A percentile compares a stretch with the other conserved stretches of the same genome.
Conservation (phyloP, 2,113 vertebrate genomes). For the Psilopogon haemacephalus region DNA sequence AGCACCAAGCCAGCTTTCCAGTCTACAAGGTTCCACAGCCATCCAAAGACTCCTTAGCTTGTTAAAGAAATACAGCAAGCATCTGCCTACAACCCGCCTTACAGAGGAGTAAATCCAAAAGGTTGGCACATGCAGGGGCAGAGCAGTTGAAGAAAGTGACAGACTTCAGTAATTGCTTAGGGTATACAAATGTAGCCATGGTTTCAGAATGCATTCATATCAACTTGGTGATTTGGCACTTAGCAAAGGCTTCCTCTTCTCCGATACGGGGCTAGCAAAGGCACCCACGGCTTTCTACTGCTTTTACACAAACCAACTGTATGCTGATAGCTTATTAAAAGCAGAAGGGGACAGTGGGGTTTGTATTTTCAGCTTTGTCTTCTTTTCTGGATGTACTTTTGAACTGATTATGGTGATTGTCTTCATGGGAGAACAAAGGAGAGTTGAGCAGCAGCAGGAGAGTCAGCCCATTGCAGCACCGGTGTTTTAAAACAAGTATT, state of each 20-base stretch:
- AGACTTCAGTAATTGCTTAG: neutral
- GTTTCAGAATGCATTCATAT: neutral
- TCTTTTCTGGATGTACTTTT: constrained; percentile 10
- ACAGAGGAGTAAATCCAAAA: neutral
- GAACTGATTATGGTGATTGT: neutral
- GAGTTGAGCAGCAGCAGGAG: neutral
- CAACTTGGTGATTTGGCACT: constrained; percentile 36
- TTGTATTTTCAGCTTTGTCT: constrained; percentile 39
- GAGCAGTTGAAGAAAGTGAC: neutral
- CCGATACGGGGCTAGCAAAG: neutral
- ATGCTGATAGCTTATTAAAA: constrained; percentile 5
- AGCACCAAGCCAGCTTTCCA: neutral
- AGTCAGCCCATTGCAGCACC: neutral
- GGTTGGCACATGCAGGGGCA: neutral
- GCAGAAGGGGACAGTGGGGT: neutral
- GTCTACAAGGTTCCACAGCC: neutral
- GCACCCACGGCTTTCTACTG: neutral
- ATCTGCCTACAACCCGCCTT: neutral
- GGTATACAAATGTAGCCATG: neutral
- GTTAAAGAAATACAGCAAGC: neutral
- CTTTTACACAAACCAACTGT: constrained; percentile 14
- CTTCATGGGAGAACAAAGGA: constrained; percentile 32
- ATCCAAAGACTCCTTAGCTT: neutral
- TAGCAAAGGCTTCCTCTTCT: neutral
- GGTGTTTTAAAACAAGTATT: constrained; percentile 70